phyloP scores from a whole-genome alignment of 2,113 vertebrate genomes.

The Sinocyclocheilus maitianheensis region DNA sequence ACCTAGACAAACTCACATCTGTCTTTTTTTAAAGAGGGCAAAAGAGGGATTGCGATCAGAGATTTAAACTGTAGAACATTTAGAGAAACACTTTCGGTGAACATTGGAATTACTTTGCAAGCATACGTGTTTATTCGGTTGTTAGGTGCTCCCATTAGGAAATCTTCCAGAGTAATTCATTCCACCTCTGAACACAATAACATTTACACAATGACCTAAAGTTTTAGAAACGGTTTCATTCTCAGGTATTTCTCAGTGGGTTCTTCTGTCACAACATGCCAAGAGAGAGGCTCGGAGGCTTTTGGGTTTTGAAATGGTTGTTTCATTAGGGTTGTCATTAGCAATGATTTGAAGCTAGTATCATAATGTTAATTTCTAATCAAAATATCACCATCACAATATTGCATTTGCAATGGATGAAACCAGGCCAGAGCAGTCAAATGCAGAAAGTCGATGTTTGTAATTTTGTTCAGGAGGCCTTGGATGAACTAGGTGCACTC shows the following conservation, averaged over 20 bases:
- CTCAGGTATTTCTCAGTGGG: neutral
- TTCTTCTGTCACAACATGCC: neutral
- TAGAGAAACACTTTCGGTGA: neutral
- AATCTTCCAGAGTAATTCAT: neutral
- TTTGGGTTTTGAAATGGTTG: neutral
- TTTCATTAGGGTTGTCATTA: too few relatives aligned
- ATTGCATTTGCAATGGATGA: neutral
- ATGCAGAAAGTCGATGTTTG: neutral
- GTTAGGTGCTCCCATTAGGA: neutral
- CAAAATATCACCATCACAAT: neutral
- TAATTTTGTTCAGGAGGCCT: neutral
- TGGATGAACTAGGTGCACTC: neutral
- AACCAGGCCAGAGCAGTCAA: neutral
- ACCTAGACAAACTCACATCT: conserved; percentile 7
- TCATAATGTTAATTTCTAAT: neutral
- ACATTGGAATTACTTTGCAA: neutral
- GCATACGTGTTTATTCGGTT: neutral
- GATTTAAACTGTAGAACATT: neutral
- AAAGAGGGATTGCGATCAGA: neutral
- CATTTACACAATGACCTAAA: neutral
- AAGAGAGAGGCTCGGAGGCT: neutral
- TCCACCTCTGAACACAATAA: neutral
- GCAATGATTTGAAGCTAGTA: too few relatives aligned
- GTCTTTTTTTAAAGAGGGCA: neutral
- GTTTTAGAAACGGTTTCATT: neutral